Percentiles rank a stretch among this genome's conserved stretches.
Conservation (phyloP, 2,888 invertebrate genomes). For the Nomada ferruginata region DNA sequence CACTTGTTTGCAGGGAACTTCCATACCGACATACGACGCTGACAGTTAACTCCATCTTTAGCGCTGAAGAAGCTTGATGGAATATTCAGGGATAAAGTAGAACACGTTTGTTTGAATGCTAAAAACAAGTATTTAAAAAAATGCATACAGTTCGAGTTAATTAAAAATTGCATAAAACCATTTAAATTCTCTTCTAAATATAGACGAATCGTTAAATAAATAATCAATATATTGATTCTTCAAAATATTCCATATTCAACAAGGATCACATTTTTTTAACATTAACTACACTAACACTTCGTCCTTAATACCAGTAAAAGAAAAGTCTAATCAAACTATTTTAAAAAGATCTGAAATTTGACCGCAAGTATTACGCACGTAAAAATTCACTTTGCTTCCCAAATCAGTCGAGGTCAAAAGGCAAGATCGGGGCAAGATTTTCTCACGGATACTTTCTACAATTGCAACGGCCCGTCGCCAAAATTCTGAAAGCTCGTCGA, state of each 20-base stretch:
- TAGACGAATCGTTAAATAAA: not conserved
- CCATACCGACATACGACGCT: constrained; percentile 2
- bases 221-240: not conserved
- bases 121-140: not conserved
- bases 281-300: no score
- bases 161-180: not conserved
- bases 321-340: no score
- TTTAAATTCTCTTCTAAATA: not conserved
- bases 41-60: constrained; percentile 11
- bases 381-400: not conserved
- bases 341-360: no score
- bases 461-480: not conserved
- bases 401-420: not conserved
- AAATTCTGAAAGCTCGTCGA: constrained; percentile 31
- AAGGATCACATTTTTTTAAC: not conserved
- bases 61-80: not conserved
- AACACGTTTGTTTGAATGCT: not conserved
- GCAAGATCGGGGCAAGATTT: not conserved
- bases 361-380: no score
- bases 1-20: not conserved
- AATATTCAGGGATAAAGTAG: constrained; percentile 9
- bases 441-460: not conserved
- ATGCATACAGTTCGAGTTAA: not conserved
- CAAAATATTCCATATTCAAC: not conserved
- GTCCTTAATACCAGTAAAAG: no score